Conservation (phyloP, 2,797 vertebrate species). For the Hylomyscus alleni region DNA sequence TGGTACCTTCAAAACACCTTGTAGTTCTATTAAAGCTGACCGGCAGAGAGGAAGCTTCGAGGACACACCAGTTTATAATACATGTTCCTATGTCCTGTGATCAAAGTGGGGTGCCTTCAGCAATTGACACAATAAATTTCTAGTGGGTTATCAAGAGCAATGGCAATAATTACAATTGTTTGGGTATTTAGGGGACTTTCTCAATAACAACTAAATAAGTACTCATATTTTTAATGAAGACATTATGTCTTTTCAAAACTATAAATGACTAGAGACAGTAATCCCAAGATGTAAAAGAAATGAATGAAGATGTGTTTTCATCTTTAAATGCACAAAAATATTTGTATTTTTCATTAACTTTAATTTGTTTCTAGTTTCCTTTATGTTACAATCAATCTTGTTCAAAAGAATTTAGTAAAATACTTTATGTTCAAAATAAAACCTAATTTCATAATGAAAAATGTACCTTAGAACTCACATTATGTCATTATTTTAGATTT, state of each 20-base stretch:
- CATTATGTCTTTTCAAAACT: background rate
- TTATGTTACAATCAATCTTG: background rate
- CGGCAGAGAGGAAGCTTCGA: background rate
- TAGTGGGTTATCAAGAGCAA: background rate
- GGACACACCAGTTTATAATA: background rate
- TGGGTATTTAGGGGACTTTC: background rate
- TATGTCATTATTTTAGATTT: background rate
- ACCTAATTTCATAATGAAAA: background rate
- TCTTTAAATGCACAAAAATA: background rate
- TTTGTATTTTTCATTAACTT: background rate
- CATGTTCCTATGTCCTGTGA: background rate
- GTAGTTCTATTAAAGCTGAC: background rate
- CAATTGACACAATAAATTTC: background rate
- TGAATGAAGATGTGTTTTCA: background rate
- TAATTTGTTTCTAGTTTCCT: background rate
- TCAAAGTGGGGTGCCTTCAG: background rate
- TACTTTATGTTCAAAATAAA: background rate
- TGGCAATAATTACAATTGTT: background rate
- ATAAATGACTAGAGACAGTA: background rate
- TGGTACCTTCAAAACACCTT: background rate
- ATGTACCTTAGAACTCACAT: background rate
- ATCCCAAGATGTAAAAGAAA: background rate
- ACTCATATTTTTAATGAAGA: background rate
- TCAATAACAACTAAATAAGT: background rate
- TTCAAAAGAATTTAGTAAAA: background rate